Evolutionary conservation across 1,140 invertebrate species (phyloP).

Genomic region (Zaprionus inermis): DNA sequence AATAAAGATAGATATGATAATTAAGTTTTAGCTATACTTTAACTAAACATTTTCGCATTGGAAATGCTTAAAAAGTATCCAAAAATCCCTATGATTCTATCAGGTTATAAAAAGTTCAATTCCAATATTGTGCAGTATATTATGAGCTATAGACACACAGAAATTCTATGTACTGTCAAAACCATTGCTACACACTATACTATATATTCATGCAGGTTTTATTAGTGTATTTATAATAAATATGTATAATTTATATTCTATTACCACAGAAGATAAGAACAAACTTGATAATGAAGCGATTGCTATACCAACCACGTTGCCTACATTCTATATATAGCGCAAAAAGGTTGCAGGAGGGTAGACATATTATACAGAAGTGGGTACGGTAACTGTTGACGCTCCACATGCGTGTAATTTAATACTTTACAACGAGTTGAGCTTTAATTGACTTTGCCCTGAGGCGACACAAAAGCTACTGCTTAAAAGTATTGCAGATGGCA

Average conservation of each 20-base stretch:
- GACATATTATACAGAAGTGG: too few relatives aligned
- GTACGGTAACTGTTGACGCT: not conserved
- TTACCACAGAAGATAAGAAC: slow-evolving; percentile 23
- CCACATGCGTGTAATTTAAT: slow-evolving; percentile 17
- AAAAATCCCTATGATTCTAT: not conserved
- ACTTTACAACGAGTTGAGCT: slow-evolving; percentile 3
- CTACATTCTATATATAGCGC: slow-evolving; percentile 21
- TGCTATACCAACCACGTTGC: slow-evolving; percentile 30
- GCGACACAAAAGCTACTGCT: not conserved
- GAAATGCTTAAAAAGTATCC: not conserved
- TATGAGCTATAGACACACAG: not conserved
- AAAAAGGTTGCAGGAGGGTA: not conserved
- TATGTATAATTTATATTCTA: slow-evolving; percentile 18
- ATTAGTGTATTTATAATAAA: not conserved
- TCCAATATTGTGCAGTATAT: not conserved
- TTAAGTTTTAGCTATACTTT: not conserved
- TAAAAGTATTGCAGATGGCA: not conserved
- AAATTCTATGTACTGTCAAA: not conserved
- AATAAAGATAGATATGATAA: not conserved
- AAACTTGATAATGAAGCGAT: slow-evolving; percentile 48
- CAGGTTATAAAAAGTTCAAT: not conserved
- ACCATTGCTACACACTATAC: not conserved
- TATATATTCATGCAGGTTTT: slow-evolving; percentile 8
- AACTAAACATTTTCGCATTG: not conserved
- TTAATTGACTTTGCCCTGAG: slow-evolving; percentile 22